Conservation (phyloP, 2,797 vertebrate genomes). For the Neosalanx taihuensis region DNA sequence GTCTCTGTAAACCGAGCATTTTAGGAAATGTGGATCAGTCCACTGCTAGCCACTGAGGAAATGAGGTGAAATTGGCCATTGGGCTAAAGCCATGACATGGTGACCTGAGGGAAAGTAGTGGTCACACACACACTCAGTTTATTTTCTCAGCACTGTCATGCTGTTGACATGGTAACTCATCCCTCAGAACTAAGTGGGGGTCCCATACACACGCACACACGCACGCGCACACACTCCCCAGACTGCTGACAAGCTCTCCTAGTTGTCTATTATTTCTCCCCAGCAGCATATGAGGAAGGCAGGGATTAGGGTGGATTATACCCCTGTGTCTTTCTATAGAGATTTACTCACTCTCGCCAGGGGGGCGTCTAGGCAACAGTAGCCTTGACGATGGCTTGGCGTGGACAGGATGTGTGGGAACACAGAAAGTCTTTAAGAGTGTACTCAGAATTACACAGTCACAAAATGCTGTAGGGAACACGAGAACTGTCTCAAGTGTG, state of each 20-base stretch:
- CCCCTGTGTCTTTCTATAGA: slow-evolving; percentile 47
- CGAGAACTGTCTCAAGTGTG: not conserved
- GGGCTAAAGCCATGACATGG: slow-evolving; percentile 43
- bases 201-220: slow-evolving; percentile 28
- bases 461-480: not conserved
- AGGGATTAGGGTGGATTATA: slow-evolving; percentile 63
- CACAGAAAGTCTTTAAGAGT: slow-evolving; percentile 6
- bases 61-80: slow-evolving; percentile 40
- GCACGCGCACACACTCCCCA: slow-evolving; percentile 18
- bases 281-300: slow-evolving; percentile 57
- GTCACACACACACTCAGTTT: slow-evolving; percentile 35
- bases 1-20: slow-evolving; percentile 33
- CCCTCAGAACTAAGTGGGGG: slow-evolving; percentile 64
- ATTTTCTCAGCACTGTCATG: slow-evolving; percentile 47
- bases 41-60: slow-evolving; percentile 49
- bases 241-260: slow-evolving; percentile 47
- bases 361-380: slow-evolving; percentile 39
- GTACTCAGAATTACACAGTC: not conserved
- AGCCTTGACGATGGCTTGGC: slow-evolving; percentile 42
- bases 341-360: slow-evolving; percentile 43
- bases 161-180: slow-evolving; percentile 62
- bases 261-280: slow-evolving; percentile 42
- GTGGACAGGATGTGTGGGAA: slow-evolving; percentile 5
- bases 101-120: slow-evolving; percentile 51
- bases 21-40: slow-evolving; percentile 43